Base-by-base conservation (phyloP, 2,888 invertebrate species). In the Drosophila eohydei region DNA sequence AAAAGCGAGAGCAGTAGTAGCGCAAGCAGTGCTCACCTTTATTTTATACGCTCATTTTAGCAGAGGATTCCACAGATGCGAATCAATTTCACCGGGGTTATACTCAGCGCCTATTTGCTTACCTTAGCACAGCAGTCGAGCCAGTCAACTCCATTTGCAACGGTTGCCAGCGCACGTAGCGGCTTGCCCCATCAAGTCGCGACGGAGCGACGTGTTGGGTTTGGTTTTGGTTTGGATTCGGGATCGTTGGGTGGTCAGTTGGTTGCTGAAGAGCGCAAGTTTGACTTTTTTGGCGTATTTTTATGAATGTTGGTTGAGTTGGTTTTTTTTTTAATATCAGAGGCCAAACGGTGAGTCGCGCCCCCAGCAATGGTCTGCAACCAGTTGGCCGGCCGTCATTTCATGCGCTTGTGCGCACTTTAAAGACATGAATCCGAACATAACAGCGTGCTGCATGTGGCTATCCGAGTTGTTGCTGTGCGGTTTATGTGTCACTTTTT, bases 391-490 rank as follows among this genome's bases (percentile, higher is more conserved):
- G 41, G 34, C 38, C 60, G 57, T 68, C 64, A 65, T 65, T 70
- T 70, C 50, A 64, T 71, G 65, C 81, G 83, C 81, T 86, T 75
- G 73, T 75, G 81, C 71, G 73, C 81, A 75, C 67, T 84, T 86
- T 88, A 83, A 81, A 72, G 78, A 65, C 88, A 71, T 66, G 77
- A 68, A 61, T 62, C 62, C 60, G 58, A 62, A 30, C 51, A 72
- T 54, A 66, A 66, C 58, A 38, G 58, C 30, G 41, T 16, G 55
- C 61, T 62, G 65, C 58, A 54, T 68, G 67, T 43, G 66, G 54
- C 32, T 55, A 46, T 66, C 60, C 57, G 50, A 72, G 43, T 62
- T 62, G 58, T 57, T 62, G 52, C 43, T 48, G 41, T 54, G 69
- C 52, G 70, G 64, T 59, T 74, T 74, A 70, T 74, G 64, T 79